Evolutionary conservation across 2,113 vertebrate genomes (phyloP), one percentile per base, ranked within the genome.

Genomic region (Corythoichthys haematopterus): DNA sequence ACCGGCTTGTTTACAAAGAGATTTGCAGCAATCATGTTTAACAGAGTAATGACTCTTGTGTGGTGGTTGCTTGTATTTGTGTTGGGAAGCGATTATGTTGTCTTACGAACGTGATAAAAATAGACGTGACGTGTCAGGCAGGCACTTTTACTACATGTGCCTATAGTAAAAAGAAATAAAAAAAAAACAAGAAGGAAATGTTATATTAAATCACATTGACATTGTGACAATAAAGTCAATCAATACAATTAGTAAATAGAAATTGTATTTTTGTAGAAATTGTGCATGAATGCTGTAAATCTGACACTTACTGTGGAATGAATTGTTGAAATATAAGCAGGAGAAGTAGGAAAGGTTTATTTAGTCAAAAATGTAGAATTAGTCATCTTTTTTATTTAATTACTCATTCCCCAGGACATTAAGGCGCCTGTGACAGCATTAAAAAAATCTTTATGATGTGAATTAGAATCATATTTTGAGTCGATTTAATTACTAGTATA

Each of bases 51-150:
- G 6, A 20, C 7, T 47, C 33, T 53, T 52, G 60, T 43, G 43
- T 2, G 56, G 37, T 11, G 40, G 20, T 36, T 10, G 10, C 13
- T 2, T 43, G 16, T 40, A 9, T 60, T 37, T 38, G 14, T 51
- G 40, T 36, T 37, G 35, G 46, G 64, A 68, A 81, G 69, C 37
- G 0, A 48, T 28, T 28, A 38, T 15, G 37, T 28, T 51, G 68
- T 51, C 60, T 46, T 28, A 62, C 13, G 60, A 62, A 28, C 56
- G 68, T 66, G 70, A 66, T 69, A 4, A 69, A 81, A 84, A 82
- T 74, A 80, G 68, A 78, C 7, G n/a, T 63, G 59, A 60, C 57
- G 28, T 56, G 40, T 40, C 28, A 46, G 52, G 46, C 68, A 33
- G 60, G 7, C 4, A 4, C 40, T 13, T 12, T n/a, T 28, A 33